These are phyloP conservation scores for Herpailurus yagouaroundi DNA, from an alignment of 2,113 vertebrate species.

Conservation along the genomic window DNA sequence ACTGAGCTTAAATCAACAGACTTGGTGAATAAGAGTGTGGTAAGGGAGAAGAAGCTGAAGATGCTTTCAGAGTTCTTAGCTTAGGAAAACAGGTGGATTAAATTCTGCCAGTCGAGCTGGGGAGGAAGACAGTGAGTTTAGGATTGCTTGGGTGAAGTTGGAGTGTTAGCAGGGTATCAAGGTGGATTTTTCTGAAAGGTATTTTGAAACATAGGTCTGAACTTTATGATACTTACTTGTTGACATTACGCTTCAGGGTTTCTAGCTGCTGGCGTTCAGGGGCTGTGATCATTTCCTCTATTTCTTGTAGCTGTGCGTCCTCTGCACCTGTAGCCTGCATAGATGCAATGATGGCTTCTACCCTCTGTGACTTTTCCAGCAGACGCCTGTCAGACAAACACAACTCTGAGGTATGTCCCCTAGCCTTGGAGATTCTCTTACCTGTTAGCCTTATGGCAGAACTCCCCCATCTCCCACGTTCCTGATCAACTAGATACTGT, in stretches of 20 bases:
- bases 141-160: not conserved
- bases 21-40: not conserved
- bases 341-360: constrained; percentile 96
- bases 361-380: constrained; percentile 96
- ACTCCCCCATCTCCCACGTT: not conserved
- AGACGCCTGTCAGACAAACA: constrained; percentile 87
- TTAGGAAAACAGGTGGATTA: not conserved
- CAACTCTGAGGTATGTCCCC: not conserved
- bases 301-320: constrained; percentile 92
- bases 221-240: constrained; percentile 88
- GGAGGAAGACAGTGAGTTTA: not conserved
- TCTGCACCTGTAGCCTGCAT: constrained; percentile 95
- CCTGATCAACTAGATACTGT: not conserved
- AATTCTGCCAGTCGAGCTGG: not conserved
- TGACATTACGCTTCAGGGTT: constrained; percentile 91
- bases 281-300: constrained; percentile 98
- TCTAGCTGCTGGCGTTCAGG: constrained; percentile 95
- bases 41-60: not conserved
- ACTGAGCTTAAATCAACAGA: not conserved
- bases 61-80: not conserved
- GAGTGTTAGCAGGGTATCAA: not conserved
- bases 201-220: not conserved
- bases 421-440: not conserved
- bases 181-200: not conserved
- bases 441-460: not conserved